phyloP scores from a whole-genome alignment of 2,888 invertebrate species.

The Spodoptera picta region DNA sequence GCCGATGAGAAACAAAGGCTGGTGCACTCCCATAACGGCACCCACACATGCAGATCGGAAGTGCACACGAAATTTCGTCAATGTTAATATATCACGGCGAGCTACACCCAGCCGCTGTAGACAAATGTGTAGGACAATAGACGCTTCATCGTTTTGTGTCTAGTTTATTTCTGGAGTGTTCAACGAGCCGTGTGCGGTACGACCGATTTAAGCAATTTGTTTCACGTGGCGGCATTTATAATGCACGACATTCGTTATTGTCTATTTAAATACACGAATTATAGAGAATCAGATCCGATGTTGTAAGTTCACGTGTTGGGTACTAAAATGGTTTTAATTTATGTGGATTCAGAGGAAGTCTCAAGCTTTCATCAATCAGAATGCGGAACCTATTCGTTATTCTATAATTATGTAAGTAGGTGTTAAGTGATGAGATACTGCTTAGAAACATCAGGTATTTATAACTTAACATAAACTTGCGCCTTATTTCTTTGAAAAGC shows the following conservation, averaged over 20 bases:
- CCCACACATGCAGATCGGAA: slow-evolving; percentile 56
- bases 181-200: slow-evolving; percentile 65
- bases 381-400: slow-evolving; percentile 24
- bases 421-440: slow-evolving; percentile 22
- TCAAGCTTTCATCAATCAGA: slow-evolving; percentile 23
- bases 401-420: slow-evolving; percentile 25
- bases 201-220: slow-evolving; percentile 72
- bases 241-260: slow-evolving; percentile 32
- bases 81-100: slow-evolving; percentile 50
- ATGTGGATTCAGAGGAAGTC: slow-evolving; percentile 18
- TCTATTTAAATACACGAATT: slow-evolving; percentile 26
- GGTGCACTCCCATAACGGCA: slow-evolving; percentile 47
- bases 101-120: slow-evolving; percentile 53
- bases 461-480: too few species aligned
- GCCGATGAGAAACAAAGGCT: slow-evolving; percentile 38
- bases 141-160: slow-evolving; percentile 69
- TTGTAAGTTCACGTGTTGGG: slow-evolving; percentile 9
- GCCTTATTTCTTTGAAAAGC: too few species aligned
- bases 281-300: slow-evolving; percentile 16
- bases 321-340: slow-evolving; percentile 10
- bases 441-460: neutral
- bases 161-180: slow-evolving; percentile 76
- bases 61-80: slow-evolving; percentile 49
- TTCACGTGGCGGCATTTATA: slow-evolving; percentile 50
- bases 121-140: slow-evolving; percentile 56